Conservation (phyloP, 2,888 invertebrate genomes). For the Pammene aurita region DNA sequence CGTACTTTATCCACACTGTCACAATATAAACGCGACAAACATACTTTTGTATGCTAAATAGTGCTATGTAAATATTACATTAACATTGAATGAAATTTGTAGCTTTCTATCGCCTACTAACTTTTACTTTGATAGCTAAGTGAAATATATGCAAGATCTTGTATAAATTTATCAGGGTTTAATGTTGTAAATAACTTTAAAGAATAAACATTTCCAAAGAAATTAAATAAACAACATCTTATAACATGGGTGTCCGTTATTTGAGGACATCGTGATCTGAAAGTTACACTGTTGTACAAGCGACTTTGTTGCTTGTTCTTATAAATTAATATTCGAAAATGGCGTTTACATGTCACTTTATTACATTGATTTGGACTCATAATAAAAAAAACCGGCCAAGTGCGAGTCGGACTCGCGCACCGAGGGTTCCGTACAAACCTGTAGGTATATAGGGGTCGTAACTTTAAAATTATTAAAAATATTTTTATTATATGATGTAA, state of each 20-base stretch:
- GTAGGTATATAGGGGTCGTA: no score
- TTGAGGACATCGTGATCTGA: background rate
- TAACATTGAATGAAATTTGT: no score
- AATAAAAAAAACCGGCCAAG: no score
- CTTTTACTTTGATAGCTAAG: background rate
- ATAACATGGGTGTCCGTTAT: conserved; percentile 1
- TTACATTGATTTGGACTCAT: no score
- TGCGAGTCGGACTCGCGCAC: no score
- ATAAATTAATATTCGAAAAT: background rate
- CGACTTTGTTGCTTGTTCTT: background rate
- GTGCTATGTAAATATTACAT: no score
- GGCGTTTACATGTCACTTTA: background rate
- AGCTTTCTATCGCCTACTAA: background rate
- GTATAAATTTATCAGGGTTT: background rate
- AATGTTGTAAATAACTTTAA: background rate
- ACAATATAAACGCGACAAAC: no score
- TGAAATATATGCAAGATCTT: background rate
- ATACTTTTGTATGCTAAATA: no score
- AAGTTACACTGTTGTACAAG: background rate
- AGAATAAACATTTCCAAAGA: background rate
- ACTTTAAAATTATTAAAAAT: no score
- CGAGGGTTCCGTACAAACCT: no score
- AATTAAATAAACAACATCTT: background rate
- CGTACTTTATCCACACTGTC: no score
- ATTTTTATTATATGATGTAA: no score